phyloP scores from a whole-genome alignment of 2,888 invertebrate genomes.

The Eupithecia insigniata region DNA sequence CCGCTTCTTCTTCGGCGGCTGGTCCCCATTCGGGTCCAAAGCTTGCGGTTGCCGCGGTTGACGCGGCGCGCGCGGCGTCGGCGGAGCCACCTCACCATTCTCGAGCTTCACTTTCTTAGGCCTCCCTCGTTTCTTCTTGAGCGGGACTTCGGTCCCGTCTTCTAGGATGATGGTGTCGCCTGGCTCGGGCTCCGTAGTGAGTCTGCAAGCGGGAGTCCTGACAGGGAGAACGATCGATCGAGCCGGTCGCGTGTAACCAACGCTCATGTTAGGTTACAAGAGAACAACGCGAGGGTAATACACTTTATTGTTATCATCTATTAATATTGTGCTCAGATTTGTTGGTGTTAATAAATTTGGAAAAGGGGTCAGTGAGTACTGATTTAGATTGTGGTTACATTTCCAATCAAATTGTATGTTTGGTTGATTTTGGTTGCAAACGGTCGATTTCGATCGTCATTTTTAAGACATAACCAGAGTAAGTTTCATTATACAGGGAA shows the following conservation, averaged over 20 bases:
- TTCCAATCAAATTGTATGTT: not conserved
- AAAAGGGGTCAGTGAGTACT: not conserved
- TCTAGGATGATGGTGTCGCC: constrained; percentile 83
- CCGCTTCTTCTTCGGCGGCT: constrained; percentile 92
- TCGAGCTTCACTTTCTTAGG: constrained; percentile 92
- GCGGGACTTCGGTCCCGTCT: constrained; percentile 87
- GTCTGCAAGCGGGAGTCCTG: constrained; percentile 59
- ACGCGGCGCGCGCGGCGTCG: constrained; percentile 79
- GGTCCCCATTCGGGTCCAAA: constrained; percentile 63
- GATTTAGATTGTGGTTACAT: not conserved
- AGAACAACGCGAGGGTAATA: constrained; percentile 8
- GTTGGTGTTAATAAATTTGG: not conserved
- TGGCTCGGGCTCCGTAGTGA: constrained; percentile 81
- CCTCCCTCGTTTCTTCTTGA: constrained; percentile 95
- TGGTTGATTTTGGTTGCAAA: constrained; percentile 8
- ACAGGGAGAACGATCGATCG: constrained; percentile 41
- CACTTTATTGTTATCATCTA: constrained; percentile 7
- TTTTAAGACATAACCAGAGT: not conserved
- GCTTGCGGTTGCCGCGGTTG: constrained; percentile 62
- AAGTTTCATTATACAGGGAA: not conserved
- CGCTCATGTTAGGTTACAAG: constrained; percentile 14
- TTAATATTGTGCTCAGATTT: constrained; percentile 6
- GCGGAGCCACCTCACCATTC: constrained; percentile 86
- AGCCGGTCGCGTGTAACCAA: constrained; percentile 33
- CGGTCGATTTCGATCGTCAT: constrained; percentile 30